phyloP scores from a whole-genome alignment of 2,888 invertebrate genomes.

The Allolobophora icterica region DNA sequence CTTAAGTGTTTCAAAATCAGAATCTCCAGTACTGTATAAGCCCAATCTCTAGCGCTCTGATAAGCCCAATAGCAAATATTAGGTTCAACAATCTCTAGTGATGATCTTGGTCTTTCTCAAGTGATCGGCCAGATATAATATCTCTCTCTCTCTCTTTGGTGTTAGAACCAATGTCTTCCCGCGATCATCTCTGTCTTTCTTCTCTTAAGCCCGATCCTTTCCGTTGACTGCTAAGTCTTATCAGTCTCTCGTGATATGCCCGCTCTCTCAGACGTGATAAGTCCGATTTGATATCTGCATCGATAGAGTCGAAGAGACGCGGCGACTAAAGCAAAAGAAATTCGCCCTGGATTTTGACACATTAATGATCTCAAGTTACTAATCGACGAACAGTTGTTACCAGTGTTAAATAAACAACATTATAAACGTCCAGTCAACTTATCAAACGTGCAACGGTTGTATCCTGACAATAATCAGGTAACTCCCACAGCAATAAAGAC shows the following conservation, averaged over 20 bases:
- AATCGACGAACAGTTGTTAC: too few species aligned
- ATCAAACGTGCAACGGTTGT: background rate
- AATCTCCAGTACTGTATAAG: too few species aligned
- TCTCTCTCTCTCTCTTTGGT: background rate
- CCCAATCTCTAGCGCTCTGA: too few species aligned
- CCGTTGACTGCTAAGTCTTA: background rate
- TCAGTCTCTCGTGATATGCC: background rate
- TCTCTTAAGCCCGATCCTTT: background rate
- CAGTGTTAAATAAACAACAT: background rate
- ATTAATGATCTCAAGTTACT: background rate
- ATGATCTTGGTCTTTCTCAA: background rate
- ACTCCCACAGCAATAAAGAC: background rate
- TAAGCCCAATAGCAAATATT: too few species aligned
- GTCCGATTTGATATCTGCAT: background rate
- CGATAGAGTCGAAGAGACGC: background rate
- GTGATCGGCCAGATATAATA: background rate
- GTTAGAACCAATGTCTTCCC: background rate
- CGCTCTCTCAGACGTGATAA: background rate
- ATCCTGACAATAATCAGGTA: background rate
- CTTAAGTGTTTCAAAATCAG: too few species aligned
- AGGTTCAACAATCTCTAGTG: background rate
- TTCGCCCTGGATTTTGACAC: background rate
- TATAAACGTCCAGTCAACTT: background rate
- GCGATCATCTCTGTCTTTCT: background rate
- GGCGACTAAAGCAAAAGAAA: background rate